Conservation (phyloP, 2,797 vertebrate species). For the Alauda arvensis region DNA sequence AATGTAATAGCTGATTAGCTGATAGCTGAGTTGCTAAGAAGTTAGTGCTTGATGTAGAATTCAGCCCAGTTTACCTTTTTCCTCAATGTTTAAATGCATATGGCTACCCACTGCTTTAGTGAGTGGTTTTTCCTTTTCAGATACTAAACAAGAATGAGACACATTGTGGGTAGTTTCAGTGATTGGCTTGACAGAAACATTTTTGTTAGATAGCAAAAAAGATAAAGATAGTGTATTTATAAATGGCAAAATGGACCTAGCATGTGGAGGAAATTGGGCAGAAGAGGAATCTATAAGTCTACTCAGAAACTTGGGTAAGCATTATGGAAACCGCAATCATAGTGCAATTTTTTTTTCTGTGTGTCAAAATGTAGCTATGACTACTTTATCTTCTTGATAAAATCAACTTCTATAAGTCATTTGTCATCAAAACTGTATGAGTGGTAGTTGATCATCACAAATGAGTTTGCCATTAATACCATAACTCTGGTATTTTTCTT, state of each 20-base stretch:
- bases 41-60: background rate
- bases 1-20: background rate
- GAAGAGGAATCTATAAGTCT: constrained; percentile 1
- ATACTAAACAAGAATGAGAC: background rate
- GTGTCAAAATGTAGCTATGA: constrained; percentile 58
- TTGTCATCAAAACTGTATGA: constrained; percentile 59
- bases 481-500: constrained; percentile 56
- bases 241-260: background rate
- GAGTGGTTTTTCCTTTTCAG: background rate
- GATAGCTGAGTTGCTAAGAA: background rate
- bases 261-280: background rate
- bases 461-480: constrained; percentile 58
- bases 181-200: background rate
- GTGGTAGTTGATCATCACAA: constrained; percentile 61
- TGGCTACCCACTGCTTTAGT: background rate
- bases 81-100: background rate
- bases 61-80: background rate
- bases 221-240: background rate
- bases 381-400: constrained; percentile 55
- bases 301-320: constrained; percentile 18
- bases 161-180: background rate
- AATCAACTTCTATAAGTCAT: constrained; percentile 59
- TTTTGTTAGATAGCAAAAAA: background rate
- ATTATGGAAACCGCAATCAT: constrained; percentile 35
- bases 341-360: constrained; percentile 32